These are phyloP conservation scores for Chelonus insularis DNA, from an alignment of 1,140 invertebrate genomes.

Conservation along the genomic window DNA sequence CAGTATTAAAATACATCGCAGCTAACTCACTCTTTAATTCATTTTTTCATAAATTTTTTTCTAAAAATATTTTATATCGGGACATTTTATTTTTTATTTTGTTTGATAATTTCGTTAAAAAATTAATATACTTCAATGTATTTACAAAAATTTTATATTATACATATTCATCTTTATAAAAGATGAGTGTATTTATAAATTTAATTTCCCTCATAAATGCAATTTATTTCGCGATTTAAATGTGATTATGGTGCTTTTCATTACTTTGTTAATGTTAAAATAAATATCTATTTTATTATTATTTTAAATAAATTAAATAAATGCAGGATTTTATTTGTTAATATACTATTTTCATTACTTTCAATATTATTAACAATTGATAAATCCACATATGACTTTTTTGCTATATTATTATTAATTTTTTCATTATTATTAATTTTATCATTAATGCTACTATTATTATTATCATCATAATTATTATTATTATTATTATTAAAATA, in stretches of 20 bases:
- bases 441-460: slow-evolving; percentile 37
- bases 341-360: no score
- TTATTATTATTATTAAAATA: slow-evolving; percentile 39
- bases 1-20: slow-evolving; percentile 24
- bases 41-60: background rate
- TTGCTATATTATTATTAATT: slow-evolving; percentile 1
- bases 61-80: no score
- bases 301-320: slow-evolving; percentile 24
- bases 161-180: no score
- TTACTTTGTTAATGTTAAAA: slow-evolving; percentile 44
- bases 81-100: slow-evolving; percentile 40
- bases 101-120: slow-evolving; percentile 29
- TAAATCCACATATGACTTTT: no score
- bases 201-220: no score
- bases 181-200: no score
- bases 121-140: no score
- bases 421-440: slow-evolving; percentile 30
- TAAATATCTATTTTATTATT: slow-evolving; percentile 32
- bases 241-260: slow-evolving; percentile 61
- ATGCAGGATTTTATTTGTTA: slow-evolving; percentile 39
- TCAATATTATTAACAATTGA: no score
- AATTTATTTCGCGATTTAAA: slow-evolving; percentile 42
- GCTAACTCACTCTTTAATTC: background rate
- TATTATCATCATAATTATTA: slow-evolving; percentile 39
- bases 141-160: no score